These are phyloP conservation scores for Microplitis deprimator DNA, from an alignment of 2,888 invertebrate species.

Conservation along the genomic window DNA sequence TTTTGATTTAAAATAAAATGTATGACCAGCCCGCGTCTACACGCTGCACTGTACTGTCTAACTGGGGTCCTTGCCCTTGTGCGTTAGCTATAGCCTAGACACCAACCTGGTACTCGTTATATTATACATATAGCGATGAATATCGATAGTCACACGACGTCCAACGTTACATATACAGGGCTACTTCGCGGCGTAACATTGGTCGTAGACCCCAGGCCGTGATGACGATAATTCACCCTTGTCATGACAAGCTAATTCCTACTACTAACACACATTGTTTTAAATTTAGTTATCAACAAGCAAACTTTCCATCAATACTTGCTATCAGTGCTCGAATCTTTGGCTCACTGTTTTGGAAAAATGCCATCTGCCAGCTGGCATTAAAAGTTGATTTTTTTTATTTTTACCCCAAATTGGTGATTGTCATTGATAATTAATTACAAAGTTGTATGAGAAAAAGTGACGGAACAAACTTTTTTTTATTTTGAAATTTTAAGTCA, in stretches of 20 bases:
- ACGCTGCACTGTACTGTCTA: slow-evolving; percentile 54
- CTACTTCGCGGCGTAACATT: slow-evolving; percentile 25
- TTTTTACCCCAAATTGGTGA: too few relatives aligned
- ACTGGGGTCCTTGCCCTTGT: slow-evolving; percentile 68
- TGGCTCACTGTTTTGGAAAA: background rate
- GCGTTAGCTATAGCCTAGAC: slow-evolving; percentile 56
- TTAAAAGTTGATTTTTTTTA: too few relatives aligned
- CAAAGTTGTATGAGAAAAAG: too few relatives aligned
- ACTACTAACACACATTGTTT: slow-evolving; percentile 20
- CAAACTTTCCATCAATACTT: background rate
- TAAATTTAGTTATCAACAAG: slow-evolving; percentile 20
- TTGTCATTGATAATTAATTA: too few relatives aligned
- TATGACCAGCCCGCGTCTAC: slow-evolving; percentile 49
- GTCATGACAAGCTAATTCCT: slow-evolving; percentile 34
- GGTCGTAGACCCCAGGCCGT: slow-evolving; percentile 39
- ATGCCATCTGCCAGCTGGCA: too few relatives aligned
- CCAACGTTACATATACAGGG: slow-evolving; percentile 34
- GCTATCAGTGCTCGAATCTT: background rate
- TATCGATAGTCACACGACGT: slow-evolving; percentile 62
- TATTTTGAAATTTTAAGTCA: too few relatives aligned
- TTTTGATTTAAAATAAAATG: background rate
- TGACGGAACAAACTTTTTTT: too few relatives aligned
- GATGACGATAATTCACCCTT: slow-evolving; percentile 45
- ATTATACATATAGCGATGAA: slow-evolving; percentile 52
- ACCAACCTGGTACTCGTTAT: slow-evolving; percentile 10